Evolutionary conservation across 2,113 vertebrate species (phyloP).

Genomic region (Tenebrosternarchus preto): DNA sequence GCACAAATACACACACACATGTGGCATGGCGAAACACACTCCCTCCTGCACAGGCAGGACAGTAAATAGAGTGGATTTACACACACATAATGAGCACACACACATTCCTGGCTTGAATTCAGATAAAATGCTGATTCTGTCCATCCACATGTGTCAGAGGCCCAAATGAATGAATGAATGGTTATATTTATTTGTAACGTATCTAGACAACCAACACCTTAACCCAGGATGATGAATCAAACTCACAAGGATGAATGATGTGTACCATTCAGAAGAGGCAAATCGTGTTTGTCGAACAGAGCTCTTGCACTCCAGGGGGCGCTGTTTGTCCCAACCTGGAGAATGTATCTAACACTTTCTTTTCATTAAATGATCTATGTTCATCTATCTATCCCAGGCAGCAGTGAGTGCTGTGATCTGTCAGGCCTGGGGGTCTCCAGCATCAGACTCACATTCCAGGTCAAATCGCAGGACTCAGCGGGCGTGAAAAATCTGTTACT

Average conservation of each 20-base stretch:
- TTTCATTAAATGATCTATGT: background rate
- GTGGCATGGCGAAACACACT: background rate
- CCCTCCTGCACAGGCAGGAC: constrained; percentile 10
- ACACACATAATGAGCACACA: background rate
- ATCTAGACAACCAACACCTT: too few species aligned
- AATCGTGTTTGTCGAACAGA: background rate
- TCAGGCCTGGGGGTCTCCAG: too few species aligned
- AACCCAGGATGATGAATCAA: too few species aligned
- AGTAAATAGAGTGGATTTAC: background rate
- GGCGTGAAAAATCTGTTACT: constrained; percentile 81
- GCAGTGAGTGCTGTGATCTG: too few species aligned
- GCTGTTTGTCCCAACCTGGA: background rate
- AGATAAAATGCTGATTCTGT: background rate
- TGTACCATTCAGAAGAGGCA: background rate
- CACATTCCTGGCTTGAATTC: background rate
- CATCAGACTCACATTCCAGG: constrained; percentile 63
- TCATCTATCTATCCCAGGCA: constrained; percentile 24
- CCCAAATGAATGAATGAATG: background rate
- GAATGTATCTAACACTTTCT: background rate
- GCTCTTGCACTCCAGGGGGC: background rate
- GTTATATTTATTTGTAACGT: too few species aligned
- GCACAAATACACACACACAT: background rate
- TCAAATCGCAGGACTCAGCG: constrained; percentile 75
- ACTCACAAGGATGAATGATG: too few species aligned
- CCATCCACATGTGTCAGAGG: background rate